Percentiles rank a stretch among this genome's conserved stretches.
phyloP scores from a whole-genome alignment of 1,140 invertebrate species.

The Macrosteles quadrilineatus region DNA sequence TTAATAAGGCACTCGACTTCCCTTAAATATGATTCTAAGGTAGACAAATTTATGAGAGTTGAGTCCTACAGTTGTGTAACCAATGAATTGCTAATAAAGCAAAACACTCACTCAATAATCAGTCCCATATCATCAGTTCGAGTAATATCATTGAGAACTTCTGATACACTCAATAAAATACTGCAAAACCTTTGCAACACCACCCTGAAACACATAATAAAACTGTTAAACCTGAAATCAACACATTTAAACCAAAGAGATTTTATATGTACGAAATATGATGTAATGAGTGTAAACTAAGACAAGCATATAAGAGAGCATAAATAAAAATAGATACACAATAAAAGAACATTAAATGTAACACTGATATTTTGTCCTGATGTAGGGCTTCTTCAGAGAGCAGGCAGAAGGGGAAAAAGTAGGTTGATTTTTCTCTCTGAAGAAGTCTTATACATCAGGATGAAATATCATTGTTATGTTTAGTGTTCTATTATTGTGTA shows the following conservation, averaged over 20 bases:
- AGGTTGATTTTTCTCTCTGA: too few species aligned
- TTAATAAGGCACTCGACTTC: too few species aligned
- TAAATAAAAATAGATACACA: neutral
- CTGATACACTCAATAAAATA: constrained; percentile 76
- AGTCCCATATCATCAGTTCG: constrained; percentile 67
- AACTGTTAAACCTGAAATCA: neutral
- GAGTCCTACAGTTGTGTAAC: too few species aligned
- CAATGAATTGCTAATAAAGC: too few species aligned
- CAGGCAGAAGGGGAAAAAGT: neutral
- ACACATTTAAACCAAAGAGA: neutral
- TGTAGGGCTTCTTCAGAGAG: too few species aligned
- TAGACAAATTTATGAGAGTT: too few species aligned
- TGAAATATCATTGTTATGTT: too few species aligned
- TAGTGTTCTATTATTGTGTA: too few species aligned
- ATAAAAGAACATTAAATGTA: neutral
- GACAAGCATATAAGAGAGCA: neutral
- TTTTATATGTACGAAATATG: neutral
- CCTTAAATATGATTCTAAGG: too few species aligned
- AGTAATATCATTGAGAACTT: constrained; percentile 85
- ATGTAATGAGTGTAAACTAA: neutral
- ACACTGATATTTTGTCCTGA: too few species aligned
- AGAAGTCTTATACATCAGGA: too few species aligned
- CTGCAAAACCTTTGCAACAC: constrained; percentile 72
- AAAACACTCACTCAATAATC: constrained; percentile 69
- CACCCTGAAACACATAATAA: constrained; percentile 51